Evolutionary conservation across 2,888 invertebrate species (phyloP).

Genomic region (Pelosia muscerda): DNA sequence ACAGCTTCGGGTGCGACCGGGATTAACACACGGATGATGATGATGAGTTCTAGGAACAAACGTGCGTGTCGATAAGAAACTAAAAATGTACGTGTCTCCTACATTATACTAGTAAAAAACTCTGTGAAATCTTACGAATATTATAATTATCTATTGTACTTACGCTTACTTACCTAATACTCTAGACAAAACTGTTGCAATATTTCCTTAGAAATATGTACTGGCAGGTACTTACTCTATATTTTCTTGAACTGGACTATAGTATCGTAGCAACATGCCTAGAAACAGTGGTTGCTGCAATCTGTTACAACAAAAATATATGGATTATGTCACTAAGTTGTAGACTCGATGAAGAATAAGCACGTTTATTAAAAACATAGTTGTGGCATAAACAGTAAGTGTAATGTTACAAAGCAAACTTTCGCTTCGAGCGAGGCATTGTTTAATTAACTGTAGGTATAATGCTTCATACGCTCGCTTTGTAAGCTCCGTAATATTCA

Average conservation of each 20-base stretch:
- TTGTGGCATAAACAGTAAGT: neutral
- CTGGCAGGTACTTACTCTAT: conserved; percentile 65
- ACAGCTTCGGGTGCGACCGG: no score
- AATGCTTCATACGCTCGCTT: no score
- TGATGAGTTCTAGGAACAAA: no score
- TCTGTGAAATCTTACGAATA: no score
- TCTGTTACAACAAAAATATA: conserved; percentile 66
- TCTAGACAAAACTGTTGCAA: neutral
- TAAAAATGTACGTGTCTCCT: no score
- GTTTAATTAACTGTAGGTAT: no score
- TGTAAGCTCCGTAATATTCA: no score
- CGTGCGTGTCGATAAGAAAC: no score
- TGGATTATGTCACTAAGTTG: conserved; percentile 1
- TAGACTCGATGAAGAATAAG: conserved; percentile 5
- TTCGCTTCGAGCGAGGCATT: no score
- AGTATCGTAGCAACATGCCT: conserved; percentile 87
- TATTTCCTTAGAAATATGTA: neutral
- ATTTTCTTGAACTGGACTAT: conserved; percentile 73
- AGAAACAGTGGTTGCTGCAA: conserved; percentile 89
- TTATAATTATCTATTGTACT: neutral
- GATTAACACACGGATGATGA: no score
- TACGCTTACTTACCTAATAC: neutral
- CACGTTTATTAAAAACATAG: neutral
- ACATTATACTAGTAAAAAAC: neutral
- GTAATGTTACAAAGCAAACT: neutral